Percentiles rank a stretch among this genome's conserved stretches.
Conservation (phyloP, 1,140 invertebrate species). For the Caenorhabditis inopinata region DNA sequence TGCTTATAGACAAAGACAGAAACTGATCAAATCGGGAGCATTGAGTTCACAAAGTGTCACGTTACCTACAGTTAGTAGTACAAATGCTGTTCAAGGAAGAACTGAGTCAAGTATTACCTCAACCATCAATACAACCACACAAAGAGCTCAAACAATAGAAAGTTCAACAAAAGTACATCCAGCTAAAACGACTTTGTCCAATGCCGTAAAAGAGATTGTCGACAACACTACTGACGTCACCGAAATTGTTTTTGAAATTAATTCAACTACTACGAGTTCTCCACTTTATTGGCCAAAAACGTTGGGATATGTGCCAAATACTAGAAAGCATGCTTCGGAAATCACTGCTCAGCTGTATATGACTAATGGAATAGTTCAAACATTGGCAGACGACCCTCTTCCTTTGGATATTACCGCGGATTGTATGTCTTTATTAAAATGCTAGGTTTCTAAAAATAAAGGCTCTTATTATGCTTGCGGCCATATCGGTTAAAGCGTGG, state of each 20-base stretch:
- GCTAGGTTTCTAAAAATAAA: no score
- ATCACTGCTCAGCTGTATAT: slow-evolving; percentile 41
- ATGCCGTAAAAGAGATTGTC: background rate
- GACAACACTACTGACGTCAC: background rate
- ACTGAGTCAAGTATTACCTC: no score
- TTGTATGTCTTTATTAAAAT: background rate
- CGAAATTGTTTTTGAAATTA: background rate
- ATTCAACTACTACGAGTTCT: background rate
- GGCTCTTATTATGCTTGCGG: no score
- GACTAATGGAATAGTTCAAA: slow-evolving; percentile 38
- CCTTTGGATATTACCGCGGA: background rate
- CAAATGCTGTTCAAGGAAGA: background rate
- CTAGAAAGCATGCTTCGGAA: slow-evolving; percentile 39
- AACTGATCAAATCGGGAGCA: background rate
- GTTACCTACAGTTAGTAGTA: background rate
- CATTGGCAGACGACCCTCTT: background rate
- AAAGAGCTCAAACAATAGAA: no score
- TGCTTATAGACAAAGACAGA: slow-evolving; percentile 20
- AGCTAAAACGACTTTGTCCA: no score
- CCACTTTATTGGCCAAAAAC: slow-evolving; percentile 29
- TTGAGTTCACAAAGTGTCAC: background rate
- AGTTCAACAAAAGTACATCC: no score
- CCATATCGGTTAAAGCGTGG: no score
- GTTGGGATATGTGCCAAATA: slow-evolving; percentile 35
- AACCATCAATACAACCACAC: background rate